Evolutionary conservation across 2,113 vertebrate species (phyloP), one percentile per base, ranked within the genome.

Genomic region (Lepus timidus): DNA sequence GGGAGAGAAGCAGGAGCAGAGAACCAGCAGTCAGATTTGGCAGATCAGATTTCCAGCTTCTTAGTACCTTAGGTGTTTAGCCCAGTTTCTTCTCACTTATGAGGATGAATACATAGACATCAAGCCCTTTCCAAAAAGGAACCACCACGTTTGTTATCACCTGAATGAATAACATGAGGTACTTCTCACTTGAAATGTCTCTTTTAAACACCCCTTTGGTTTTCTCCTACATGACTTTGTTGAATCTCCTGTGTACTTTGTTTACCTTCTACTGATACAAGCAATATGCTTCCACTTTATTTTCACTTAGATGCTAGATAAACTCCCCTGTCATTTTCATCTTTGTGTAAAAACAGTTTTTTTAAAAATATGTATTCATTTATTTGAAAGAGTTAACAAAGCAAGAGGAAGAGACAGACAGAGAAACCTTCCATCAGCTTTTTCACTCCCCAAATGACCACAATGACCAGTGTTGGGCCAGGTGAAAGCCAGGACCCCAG

Each of bases 281-380:
- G 33, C 12, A 78, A 20, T 4, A 55, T 76, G 39, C 33, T 31
- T 36, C 49, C 5, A 58, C 4, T 10, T 17, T 88, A 55, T 74
- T 52, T 86, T 82, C 31, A 75, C n/a, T 64, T 86, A 81, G 61
- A 33, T 87, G 13, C 51, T 81, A 79, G 55, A 76, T 86, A 82
- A 91, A 87, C 39, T 76, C 52, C 86, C 20, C 13, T 19, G 76
- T 78, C 23, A 83, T 88, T 92, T 71, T 86, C 64, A 90, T 64
- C 12, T 1, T 58, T 9, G 39, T 36, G 27, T 70, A 44, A 44
- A 44, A 44, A 44, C 44, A 44, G 44, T 7, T 44, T 44, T 44
- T 44, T 4, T 33, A 61, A 62, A 85, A 33, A 51, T 71, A 44
- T 44, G 6, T 44, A 44, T 44, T 44, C 44, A 44, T 44, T 44